A percentile compares a stretch with the other conserved stretches of the same genome.
phyloP scores from a whole-genome alignment of 2,797 vertebrate species.

The Xiphorhynchus erythropygius region DNA sequence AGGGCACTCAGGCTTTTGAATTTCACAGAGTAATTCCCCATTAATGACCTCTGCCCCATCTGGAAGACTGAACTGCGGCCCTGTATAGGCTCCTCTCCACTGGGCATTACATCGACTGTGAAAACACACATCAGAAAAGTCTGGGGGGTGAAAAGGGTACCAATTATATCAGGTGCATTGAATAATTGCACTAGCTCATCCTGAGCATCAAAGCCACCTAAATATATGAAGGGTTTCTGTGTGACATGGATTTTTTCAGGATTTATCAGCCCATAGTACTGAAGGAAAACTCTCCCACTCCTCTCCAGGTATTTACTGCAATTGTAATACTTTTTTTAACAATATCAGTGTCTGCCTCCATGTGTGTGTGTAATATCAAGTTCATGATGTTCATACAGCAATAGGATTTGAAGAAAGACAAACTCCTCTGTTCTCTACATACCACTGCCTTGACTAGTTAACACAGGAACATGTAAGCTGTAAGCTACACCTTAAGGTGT shows the following conservation, averaged over 20 bases:
- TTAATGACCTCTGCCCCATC: fast-evolving
- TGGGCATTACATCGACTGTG: too few relatives aligned
- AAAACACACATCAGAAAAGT: background rate
- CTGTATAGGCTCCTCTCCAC: background rate
- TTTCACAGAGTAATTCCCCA: background rate
- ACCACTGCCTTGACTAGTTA: background rate
- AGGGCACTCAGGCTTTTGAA: background rate
- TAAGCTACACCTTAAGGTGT: background rate
- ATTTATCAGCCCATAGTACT: background rate
- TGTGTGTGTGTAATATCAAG: background rate
- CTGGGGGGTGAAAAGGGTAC: fast-evolving
- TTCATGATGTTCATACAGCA: background rate
- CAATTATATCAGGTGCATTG: background rate
- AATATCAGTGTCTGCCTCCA: background rate
- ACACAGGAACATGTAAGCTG: background rate
- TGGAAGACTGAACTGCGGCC: background rate
- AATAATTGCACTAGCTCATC: background rate
- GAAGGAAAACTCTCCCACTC: background rate
- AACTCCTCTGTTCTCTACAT: background rate
- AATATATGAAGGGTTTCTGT: background rate
- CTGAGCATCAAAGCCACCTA: background rate
- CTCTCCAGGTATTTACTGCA: background rate
- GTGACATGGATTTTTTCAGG: background rate
- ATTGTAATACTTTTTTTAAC: background rate
- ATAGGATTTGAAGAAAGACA: background rate